phyloP scores from a whole-genome alignment of 1,140 invertebrate species.

The Papilio polytes region DNA sequence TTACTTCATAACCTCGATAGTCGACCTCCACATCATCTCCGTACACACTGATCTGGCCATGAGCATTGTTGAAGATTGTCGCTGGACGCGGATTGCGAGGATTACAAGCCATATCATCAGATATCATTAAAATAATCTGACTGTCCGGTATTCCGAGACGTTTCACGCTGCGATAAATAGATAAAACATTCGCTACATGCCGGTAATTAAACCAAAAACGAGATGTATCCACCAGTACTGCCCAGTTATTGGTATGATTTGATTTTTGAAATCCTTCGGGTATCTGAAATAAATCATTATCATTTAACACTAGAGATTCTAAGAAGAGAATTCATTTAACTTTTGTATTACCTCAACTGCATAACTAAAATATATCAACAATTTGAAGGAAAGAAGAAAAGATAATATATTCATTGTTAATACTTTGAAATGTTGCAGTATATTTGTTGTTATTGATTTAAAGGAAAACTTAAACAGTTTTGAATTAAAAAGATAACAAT shows the following conservation, averaged over 20 bases:
- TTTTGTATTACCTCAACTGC: constrained; percentile 38
- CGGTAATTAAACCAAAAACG: constrained; percentile 99
- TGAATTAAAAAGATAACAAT: not conserved
- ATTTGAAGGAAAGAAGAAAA: constrained; percentile 17
- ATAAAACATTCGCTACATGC: constrained; percentile 99
- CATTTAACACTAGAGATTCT: not conserved
- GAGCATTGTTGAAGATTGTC: constrained; percentile 98
- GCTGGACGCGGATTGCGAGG: constrained; percentile 98
- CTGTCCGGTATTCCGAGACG: constrained; percentile 98
- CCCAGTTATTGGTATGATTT: constrained; percentile 99
- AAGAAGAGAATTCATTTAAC: not conserved
- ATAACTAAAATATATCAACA: constrained; percentile 18
- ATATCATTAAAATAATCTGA: constrained; percentile 99
- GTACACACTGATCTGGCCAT: constrained; percentile 99
- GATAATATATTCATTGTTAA: not conserved
- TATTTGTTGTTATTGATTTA: constrained; percentile 7
- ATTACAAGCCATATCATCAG: constrained; percentile 99
- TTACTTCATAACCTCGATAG: constrained; percentile 98
- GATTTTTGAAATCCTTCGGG: constrained; percentile 78
- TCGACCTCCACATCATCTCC: constrained; percentile 99
- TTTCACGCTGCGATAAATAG: constrained; percentile 99
- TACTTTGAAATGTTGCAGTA: not conserved
- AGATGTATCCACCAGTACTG: constrained; percentile 98
- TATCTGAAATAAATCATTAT: constrained; percentile 61
- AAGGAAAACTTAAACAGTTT: not conserved